Conservation (phyloP, 2,113 vertebrate genomes). For the western clawed frog (Xenopus tropicalis) region DNA sequence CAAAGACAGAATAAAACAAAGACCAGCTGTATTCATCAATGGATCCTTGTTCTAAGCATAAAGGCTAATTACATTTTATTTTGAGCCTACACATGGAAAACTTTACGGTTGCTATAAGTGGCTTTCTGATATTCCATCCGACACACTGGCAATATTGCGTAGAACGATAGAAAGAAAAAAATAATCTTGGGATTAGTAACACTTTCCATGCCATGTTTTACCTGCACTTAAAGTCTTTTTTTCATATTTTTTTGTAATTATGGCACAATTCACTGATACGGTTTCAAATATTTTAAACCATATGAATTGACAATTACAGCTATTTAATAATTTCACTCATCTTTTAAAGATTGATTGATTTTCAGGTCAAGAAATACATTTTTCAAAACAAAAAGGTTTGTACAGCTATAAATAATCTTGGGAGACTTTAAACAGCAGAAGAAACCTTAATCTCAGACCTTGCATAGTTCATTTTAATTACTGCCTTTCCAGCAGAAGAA, state of each 20-base stretch:
- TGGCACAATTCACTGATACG: too few relatives aligned
- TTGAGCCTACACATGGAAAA: slow-evolving; percentile 83
- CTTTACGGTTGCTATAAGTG: slow-evolving; percentile 67
- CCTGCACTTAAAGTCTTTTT: neutral
- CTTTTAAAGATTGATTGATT: too few relatives aligned
- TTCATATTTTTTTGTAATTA: too few relatives aligned
- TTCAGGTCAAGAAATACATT: neutral
- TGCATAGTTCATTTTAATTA: neutral
- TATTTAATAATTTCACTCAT: too few relatives aligned
- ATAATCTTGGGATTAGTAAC: slow-evolving; percentile 47
- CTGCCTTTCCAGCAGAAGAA: neutral
- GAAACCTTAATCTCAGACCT: neutral
- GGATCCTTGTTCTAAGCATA: slow-evolving; percentile 81
- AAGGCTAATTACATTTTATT: slow-evolving; percentile 84
- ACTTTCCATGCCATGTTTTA: slow-evolving; percentile 45
- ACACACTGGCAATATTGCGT: slow-evolving; percentile 50
- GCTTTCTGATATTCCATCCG: slow-evolving; percentile 64
- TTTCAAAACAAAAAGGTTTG: neutral
- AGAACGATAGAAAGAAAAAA: slow-evolving; percentile 28
- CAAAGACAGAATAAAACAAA: slow-evolving; percentile 75
- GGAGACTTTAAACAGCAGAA: neutral
- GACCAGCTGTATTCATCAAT: slow-evolving; percentile 85
- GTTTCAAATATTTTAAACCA: too few relatives aligned
- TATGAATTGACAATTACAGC: too few relatives aligned
- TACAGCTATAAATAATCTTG: neutral